phyloP scores from a whole-genome alignment of 1,140 invertebrate species.

The Eumaeus atala region DNA sequence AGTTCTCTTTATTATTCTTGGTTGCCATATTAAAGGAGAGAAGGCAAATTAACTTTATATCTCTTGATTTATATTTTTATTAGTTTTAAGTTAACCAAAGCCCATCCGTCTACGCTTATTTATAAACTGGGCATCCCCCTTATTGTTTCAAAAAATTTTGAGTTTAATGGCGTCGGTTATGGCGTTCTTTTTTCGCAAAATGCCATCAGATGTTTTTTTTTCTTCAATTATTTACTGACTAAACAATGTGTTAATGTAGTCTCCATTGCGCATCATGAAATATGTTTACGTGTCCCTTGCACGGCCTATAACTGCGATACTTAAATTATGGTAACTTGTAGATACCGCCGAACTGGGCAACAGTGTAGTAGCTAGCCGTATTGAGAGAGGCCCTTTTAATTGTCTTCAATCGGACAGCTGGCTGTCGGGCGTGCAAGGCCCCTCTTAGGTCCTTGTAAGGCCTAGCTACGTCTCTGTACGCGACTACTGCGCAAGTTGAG shows the following conservation, averaged over 20 bases:
- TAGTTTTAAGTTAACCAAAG: slow-evolving; percentile 5
- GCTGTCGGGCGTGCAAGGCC: too few relatives aligned
- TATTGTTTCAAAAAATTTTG: neutral
- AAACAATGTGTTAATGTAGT: neutral
- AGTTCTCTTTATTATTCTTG: slow-evolving; percentile 2
- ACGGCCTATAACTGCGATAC: too few relatives aligned
- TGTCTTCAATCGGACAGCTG: too few relatives aligned
- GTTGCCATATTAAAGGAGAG: slow-evolving; percentile 5
- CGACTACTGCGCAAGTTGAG: too few relatives aligned
- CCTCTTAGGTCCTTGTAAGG: too few relatives aligned
- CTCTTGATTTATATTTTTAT: neutral
- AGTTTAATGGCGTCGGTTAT: neutral
- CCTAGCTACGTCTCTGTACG: too few relatives aligned
- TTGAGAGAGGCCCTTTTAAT: too few relatives aligned
- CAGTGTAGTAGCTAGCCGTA: too few relatives aligned
- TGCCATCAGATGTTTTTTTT: slow-evolving; percentile 1
- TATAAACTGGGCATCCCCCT: neutral
- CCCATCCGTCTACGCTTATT: slow-evolving; percentile 7
- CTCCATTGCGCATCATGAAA: too few relatives aligned
- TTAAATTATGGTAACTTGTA: too few relatives aligned
- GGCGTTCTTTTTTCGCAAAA: neutral
- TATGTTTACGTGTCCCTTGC: too few relatives aligned
- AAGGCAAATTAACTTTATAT: neutral
- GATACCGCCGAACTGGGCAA: too few relatives aligned
- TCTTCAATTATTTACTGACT: neutral